phyloP scores from a whole-genome alignment of 1,140 invertebrate genomes.

The Saccostrea glomerata region DNA sequence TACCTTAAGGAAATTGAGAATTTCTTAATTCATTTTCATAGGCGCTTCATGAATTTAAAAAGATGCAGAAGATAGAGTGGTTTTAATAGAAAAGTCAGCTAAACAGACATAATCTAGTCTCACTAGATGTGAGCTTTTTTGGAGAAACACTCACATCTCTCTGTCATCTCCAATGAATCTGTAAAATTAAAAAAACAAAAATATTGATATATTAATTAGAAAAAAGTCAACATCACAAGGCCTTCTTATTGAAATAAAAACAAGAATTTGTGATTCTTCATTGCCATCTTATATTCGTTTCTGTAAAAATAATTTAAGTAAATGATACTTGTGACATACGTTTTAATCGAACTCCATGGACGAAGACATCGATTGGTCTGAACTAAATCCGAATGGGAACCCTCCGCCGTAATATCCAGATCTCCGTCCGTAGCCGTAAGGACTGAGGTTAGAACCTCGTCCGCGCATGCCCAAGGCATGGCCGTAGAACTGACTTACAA shows the following conservation, averaged over 20 bases:
- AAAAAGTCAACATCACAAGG: not conserved
- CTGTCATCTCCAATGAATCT: too few relatives aligned
- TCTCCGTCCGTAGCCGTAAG: not conserved
- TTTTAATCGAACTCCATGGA: constrained; percentile 1
- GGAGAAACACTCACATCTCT: too few relatives aligned
- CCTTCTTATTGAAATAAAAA: not conserved
- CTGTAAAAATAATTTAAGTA: not conserved
- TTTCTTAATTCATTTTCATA: too few relatives aligned
- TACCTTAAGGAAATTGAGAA: too few relatives aligned
- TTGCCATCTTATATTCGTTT: too few relatives aligned
- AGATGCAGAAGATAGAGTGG: too few relatives aligned
- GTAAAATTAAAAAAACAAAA: not conserved
- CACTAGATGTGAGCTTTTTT: too few relatives aligned
- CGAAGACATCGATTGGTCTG: not conserved
- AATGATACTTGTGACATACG: not conserved
- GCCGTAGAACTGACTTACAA: not conserved
- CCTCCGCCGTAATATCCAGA: not conserved
- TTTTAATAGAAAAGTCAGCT: too few relatives aligned
- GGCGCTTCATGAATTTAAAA: too few relatives aligned
- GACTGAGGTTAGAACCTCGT: not conserved
- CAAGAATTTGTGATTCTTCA: not conserved
- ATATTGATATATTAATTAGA: not conserved
- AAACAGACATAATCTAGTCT: too few relatives aligned
- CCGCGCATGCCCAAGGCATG: not conserved
- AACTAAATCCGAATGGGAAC: not conserved